Base-by-base conservation (phyloP, 2,113 vertebrate genomes). In the Labrus mixtus region DNA sequence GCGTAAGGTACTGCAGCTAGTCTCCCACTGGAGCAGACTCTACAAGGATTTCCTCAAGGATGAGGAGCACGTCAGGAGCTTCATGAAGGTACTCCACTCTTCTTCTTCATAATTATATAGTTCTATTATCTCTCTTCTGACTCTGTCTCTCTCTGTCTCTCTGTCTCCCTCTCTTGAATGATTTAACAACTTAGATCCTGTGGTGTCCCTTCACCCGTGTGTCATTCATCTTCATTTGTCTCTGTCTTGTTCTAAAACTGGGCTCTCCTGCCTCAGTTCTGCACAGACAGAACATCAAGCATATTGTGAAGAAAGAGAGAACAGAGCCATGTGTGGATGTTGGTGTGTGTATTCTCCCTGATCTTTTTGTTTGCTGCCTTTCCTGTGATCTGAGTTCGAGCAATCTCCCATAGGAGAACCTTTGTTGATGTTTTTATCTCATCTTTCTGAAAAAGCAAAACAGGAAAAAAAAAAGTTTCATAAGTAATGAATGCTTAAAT, bases 21-120 rank as follows among this genome's bases (percentile, higher is more conserved):
- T 98, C 51, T 97, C 98, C 51, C 97, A 98, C 80, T 99, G 98
- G 98, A 97, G 96, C 83, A 88, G 95, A 25, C 96, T 99, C 17
- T 98, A 99, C 92, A 98, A 97, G 89, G 97, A 99, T 92, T 97
- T 98, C 94, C 93, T 98, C 43, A 95, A 96, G 0, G 97, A 99
- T 83, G 98, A 99, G 85, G 97, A 99, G 46, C 96, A 98, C 56
- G 94, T 98, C 80, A 97, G 98, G 87, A 93, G 97, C 69, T 98
- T 99, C 88, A 95, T 99, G 91, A 99, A 99, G 97, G 98, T 99
- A 94, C 23, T 8, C 17, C 22, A 12, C 33, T 29, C 4, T 0
- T 9, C 25, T 69, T 57, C 50, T 2, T 25, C 46, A 48, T n/a
- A n/a, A n/a, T 19, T 6, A 48, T 48, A 8, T 33, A 25, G 25